Evolutionary conservation across 2,113 vertebrate genomes (phyloP).

Genomic region (Gracilinanus agilis): DNA sequence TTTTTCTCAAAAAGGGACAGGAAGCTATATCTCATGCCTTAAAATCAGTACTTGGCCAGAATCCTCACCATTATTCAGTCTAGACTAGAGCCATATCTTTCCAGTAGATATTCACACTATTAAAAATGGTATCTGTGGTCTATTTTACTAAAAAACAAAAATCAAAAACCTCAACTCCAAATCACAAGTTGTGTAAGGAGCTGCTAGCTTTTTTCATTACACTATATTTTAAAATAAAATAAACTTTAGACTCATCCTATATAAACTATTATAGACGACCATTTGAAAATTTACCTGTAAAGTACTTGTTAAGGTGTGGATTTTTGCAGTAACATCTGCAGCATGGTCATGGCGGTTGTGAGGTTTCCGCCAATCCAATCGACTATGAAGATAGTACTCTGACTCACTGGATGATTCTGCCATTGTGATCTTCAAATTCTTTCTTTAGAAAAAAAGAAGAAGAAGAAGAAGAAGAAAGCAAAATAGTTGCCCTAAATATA

Average conservation of each 20-base stretch:
- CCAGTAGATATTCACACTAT: background rate
- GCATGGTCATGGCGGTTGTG: conserved; percentile 72
- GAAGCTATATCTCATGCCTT: background rate
- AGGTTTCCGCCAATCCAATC: conserved; percentile 73
- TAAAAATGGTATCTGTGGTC: background rate
- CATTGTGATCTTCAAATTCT: conserved; percentile 85
- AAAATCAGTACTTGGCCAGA: background rate
- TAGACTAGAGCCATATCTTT: background rate
- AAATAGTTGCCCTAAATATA: background rate
- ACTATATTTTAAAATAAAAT: background rate
- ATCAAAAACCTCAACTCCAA: background rate
- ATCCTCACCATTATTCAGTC: background rate
- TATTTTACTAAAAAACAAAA: background rate
- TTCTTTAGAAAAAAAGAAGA: background rate
- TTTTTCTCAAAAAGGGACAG: background rate
- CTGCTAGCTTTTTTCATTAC: background rate
- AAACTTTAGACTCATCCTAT: conserved; percentile 10
- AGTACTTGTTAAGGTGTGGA: conserved; percentile 92
- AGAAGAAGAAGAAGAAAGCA: background rate
- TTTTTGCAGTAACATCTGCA: conserved; percentile 90
- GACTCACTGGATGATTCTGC: conserved; percentile 93
- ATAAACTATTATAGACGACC: background rate
- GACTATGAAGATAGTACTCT: conserved; percentile 82
- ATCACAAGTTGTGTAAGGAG: background rate
- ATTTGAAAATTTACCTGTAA: conserved; percentile 88